Evolutionary conservation across 2,888 invertebrate genomes (phyloP), one percentile per base, ranked within the genome.

Genomic region (Noctua comes): DNA sequence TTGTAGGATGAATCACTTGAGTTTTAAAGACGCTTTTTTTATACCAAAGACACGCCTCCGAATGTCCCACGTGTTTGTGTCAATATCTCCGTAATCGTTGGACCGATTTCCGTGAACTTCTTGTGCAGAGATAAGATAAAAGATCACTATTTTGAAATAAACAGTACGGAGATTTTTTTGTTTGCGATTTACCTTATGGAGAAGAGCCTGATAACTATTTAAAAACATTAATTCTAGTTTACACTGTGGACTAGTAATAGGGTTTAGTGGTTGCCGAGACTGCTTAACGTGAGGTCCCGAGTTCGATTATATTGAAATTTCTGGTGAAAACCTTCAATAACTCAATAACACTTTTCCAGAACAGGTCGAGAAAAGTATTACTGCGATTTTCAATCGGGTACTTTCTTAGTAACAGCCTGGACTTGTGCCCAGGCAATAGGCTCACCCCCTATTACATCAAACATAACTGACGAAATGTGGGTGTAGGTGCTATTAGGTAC

Each of bases 1-100:
- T 74, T 78, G 68, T 70, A 5, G 46, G 18, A 68, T 86, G 83
- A 87, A 68, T 87, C 87, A 87, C 54, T n/a, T 24, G 31, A 13
- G 8, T 43, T 64, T 73, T 70, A 24, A 31, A 46, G n/a, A 69
- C 57, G n/a, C 46, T 36, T 69, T 79, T 86, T 82, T 79, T 77
- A 31, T 68, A 1, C 18, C 36, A 51, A 13, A 24, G 65, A 31
- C 68, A 66, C 54, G 27, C 66, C 69, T 69, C 62, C 59, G 51
- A 68, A 69, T 36, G 18, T 36, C 43, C 18, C 31, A 48, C 36
- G n/a, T 59, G 31, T 77, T 62, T 64, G 27, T 18, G 16, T 65
- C 68, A 21, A 51, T 68, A 74, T 57, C 59, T 73, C 24, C 6
- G 5, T 64, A 86, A 76, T 31, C 69, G 51, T 31, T 76, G 68